Conservation (phyloP, 2,797 vertebrate genomes). For the Amblyopsis hoosieri region DNA sequence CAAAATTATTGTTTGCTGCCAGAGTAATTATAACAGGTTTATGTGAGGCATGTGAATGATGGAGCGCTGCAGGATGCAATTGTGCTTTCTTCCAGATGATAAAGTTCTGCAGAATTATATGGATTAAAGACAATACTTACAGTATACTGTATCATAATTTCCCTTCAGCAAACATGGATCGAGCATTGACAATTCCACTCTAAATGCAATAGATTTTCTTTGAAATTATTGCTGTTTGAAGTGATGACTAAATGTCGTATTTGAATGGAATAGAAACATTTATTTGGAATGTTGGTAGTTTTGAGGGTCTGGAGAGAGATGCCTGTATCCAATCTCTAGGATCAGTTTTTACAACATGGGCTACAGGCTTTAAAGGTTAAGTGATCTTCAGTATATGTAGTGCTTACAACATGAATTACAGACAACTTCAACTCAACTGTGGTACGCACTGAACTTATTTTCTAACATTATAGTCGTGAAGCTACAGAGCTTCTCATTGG, state of each 20-base stretch:
- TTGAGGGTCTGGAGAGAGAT: conserved; percentile 13
- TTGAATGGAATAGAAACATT: conserved; percentile 25
- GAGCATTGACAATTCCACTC: not conserved
- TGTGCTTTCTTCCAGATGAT: conserved; percentile 49
- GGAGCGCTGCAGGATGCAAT: conserved; percentile 39
- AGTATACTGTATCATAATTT: conserved; percentile 5
- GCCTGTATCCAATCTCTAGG: conserved; percentile 7
- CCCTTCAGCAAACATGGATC: not conserved
- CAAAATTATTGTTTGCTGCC: conserved; percentile 38
- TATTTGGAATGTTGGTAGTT: conserved; percentile 28
- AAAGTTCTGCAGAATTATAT: conserved; percentile 1
- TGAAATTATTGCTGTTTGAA: not conserved
- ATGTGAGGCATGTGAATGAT: conserved; percentile 43
- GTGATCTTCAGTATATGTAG: conserved; percentile 12
- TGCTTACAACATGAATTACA: conserved; percentile 15
- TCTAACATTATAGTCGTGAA: conserved; percentile 25
- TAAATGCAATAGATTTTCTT: not conserved
- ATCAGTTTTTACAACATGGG: conserved; percentile 1
- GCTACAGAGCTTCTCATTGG: conserved; percentile 7
- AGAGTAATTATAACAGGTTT: conserved; percentile 61
- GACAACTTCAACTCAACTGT: conserved; percentile 6
- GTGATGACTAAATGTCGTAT: no score
- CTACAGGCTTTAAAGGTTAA: conserved; percentile 9
- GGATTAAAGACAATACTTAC: no score
- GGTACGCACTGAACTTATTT: conserved; percentile 24